Percentiles rank a stretch among this genome's conserved stretches.
Conservation (phyloP, 2,113 vertebrate species). For the Austrofundulus limnaeus region DNA sequence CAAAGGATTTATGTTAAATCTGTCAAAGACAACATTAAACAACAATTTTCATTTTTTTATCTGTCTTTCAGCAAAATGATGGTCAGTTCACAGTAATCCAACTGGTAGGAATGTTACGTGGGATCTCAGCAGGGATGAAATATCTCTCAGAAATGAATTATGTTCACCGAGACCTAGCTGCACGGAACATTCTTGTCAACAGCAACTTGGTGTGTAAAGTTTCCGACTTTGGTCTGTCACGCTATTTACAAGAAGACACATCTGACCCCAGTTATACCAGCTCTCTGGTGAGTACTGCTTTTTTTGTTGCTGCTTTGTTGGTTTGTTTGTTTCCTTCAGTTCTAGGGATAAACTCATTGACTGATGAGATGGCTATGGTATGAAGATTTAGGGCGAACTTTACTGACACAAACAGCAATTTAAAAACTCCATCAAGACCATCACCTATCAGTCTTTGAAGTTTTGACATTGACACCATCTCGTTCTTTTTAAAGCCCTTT, state of each 20-base stretch:
- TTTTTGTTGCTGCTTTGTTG: not conserved
- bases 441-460: conserved; percentile 26
- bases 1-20: not conserved
- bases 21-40: conserved; percentile 2
- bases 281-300: conserved; percentile 85
- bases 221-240: conserved; percentile 95
- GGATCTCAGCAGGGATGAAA: conserved; percentile 96
- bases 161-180: conserved; percentile 94
- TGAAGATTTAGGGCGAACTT: not conserved
- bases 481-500: conserved; percentile 52
- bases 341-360: not conserved
- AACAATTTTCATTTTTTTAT: conserved; percentile 15
- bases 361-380: not conserved
- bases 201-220: conserved; percentile 98
- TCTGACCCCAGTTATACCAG: conserved; percentile 98
- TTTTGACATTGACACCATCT: conserved; percentile 30
- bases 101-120: conserved; percentile 96
- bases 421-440: conserved; percentile 23
- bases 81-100: conserved; percentile 99
- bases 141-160: conserved; percentile 98
- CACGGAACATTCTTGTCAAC: conserved; percentile 97
- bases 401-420: not conserved
- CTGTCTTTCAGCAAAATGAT: conserved; percentile 89
- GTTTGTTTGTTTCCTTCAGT: not conserved
- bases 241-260: conserved; percentile 95